Base-by-base conservation (phyloP, 2,888 invertebrate genomes). In the Sphinx pinastri region DNA sequence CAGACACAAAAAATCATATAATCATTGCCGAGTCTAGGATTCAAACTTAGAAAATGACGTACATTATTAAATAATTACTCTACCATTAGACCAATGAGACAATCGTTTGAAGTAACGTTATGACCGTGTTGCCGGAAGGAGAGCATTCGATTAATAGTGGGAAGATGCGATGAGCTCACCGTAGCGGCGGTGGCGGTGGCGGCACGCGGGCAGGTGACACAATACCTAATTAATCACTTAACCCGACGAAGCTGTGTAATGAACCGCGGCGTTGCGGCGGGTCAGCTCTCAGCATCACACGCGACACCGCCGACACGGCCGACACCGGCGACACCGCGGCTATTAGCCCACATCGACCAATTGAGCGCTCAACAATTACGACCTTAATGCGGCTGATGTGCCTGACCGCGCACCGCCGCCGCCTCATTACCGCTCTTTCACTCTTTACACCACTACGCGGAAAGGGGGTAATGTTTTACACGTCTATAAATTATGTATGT, bases 301-400 rank as follows among this genome's bases (percentile, higher is more conserved):
- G 47, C 19, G 49, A n/a, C 60, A 16, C 45, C 60, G 16, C 45
- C 60, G 60, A 38, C 38, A 38, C 38, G 11, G 45, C 45, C 60
- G 59, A 38, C 54, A 14, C 54, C 54, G 54, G 38, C 38, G 38
- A 38, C 54, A 11, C 49, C 49, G 49, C 16, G 38, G 38, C 63
- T 49, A 63, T 63, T 63, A 63, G 63, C 63, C 63, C 63, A 63
- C 49, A 63, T 63, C 49, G 63, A 8, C 16, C 63, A 63, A 63
- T 63, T 63, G 63, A 49, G 63, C 63, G 19, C 47, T 63, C 63
- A 63, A 63, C 63, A 63, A 63, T 63, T 63, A 63, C 63, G 63
- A 63, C 63, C 63, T 63, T 63, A 63, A 63, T 63, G 63, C 49
- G 38, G 16, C n/a, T 16, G 31, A 52, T 58, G 68, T 31, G 51